Base-by-base conservation (phyloP, 2,888 invertebrate species). In the Caenorhabditis afra region DNA sequence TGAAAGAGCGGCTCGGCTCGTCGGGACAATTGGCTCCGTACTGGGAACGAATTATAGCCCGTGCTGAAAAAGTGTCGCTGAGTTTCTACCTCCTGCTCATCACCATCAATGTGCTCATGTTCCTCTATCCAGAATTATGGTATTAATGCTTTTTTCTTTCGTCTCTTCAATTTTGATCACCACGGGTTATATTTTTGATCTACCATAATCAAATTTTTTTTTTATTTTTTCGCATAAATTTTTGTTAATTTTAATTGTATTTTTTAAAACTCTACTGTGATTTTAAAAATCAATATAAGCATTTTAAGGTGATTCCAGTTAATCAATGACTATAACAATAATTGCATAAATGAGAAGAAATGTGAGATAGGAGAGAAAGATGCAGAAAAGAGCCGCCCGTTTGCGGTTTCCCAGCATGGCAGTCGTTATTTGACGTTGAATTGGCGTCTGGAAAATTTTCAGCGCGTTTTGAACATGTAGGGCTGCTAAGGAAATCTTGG, bases 121-220 rank as follows among this genome's bases (percentile, higher is more conserved):
- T 89, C 52, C 76, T 88, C 12, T 88, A 84, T 77, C 87, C 87
- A 8, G 89, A 89, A 61, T 57, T 87, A 57, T 89, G 89, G 89
- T 89, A 89, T 79, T 88, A 77, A 35, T n/a, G 11, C 16, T 10
- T 10, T n/a, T 49, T 61, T 45, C 29, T 29, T 29, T 29, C 29
- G 4, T 59, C 23, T 3, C 14, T 16, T 16, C 10, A 47, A 29
- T 59, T 44, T 61, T 61, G 5, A 55, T 12, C 29, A 1, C 20
- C 5, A 29, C 55, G 53, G 64, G 52, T 58, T 12, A 50, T 39
- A 50, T 39, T 45, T 47, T 47, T 47, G 47, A 47, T 41, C 41
- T 41, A 14, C 41, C 41, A 41, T 41, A 49, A 49, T 49, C 18
- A 49, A 10, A 5, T 11, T 22, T 7, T 3, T 11, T 11, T 11